These are phyloP conservation scores for Microcebus griseorufus DNA, from an alignment of 2,113 vertebrate species.

Conservation along the genomic window DNA sequence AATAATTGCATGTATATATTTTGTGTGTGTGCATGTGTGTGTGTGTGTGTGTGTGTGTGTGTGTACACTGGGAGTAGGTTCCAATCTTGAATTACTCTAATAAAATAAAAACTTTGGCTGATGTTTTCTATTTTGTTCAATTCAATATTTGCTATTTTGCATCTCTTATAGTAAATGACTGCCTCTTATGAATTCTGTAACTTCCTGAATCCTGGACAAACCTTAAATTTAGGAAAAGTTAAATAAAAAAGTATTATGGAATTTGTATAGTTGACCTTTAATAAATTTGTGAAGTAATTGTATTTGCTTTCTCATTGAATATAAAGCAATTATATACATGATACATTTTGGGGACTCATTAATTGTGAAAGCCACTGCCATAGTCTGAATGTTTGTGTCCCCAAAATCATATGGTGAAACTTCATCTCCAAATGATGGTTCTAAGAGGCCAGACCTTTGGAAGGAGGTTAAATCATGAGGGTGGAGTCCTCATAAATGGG, in stretches of 20 bases:
- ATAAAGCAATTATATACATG: not conserved
- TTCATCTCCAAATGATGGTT: not conserved
- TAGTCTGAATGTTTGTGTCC: not conserved
- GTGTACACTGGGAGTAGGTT: not conserved
- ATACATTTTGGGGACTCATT: not conserved
- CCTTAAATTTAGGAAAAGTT: not conserved
- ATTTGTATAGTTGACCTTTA: not conserved
- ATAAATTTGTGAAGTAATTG: not conserved
- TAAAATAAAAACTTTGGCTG: not conserved
- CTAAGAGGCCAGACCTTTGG: not conserved
- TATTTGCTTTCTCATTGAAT: not conserved
- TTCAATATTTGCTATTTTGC: not conserved
- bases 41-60: not conserved
- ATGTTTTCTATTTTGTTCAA: not conserved
- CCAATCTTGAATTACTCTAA: not conserved
- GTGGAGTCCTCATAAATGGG: not conserved
- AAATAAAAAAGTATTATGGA: not conserved
- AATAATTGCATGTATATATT: not conserved
- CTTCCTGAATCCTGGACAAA: not conserved
- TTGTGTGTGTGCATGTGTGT: not conserved
- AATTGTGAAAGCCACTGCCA: not conserved
- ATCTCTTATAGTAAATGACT: not conserved
- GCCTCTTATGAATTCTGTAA: not conserved
- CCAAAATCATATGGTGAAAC: not conserved
- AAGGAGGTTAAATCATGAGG: not conserved